A percentile compares a stretch with the other conserved stretches of the same genome.
These are phyloP conservation scores for Microtus oregoni DNA, from an alignment of 2,113 vertebrate species.

Conservation along the genomic window DNA sequence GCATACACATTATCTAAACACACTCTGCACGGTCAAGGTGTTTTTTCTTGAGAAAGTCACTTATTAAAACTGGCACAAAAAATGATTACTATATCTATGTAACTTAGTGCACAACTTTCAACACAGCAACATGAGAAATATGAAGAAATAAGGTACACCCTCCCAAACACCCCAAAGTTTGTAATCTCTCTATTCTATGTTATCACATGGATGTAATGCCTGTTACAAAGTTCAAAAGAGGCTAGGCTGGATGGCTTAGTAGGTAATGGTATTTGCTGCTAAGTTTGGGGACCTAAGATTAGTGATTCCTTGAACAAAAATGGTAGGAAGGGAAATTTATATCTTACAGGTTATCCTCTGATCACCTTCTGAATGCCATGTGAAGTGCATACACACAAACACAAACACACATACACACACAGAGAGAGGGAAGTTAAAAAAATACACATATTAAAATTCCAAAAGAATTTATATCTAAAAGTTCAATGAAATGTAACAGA, in stretches of 20 bases:
- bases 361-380: too few relatives aligned
- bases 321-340: background rate
- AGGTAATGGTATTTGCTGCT: background rate
- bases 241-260: background rate
- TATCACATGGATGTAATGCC: background rate
- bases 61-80: background rate
- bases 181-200: background rate
- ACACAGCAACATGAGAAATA: background rate
- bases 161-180: background rate
- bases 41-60: background rate
- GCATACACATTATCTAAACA: background rate
- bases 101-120: background rate
- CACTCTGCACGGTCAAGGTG: background rate
- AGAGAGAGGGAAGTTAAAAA: background rate
- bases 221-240: background rate
- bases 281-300: background rate
- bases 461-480: background rate
- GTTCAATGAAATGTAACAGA: background rate
- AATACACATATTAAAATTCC: background rate
- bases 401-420: background rate
- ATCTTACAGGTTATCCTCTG: background rate
- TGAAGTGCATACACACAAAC: too few relatives aligned
- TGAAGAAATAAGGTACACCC: background rate
- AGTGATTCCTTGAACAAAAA: too few relatives aligned
- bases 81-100: background rate